Base-by-base conservation (phyloP, 2,888 invertebrate species). In the Melikaiella ostensackeni region DNA sequence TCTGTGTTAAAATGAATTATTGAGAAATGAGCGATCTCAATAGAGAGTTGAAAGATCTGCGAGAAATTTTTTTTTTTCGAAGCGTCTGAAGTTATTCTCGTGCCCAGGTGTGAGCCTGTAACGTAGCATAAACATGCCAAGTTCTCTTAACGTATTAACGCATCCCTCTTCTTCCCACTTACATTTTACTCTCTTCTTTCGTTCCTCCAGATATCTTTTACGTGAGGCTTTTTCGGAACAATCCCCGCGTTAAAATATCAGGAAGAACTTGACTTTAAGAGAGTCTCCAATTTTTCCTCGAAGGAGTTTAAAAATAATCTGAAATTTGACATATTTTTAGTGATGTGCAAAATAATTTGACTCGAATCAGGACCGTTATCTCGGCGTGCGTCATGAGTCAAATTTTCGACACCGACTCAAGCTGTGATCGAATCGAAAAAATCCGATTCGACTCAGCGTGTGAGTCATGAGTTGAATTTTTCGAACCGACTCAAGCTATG, bases 41-140 rank as follows among this genome's bases (percentile, higher is more conserved):
- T 70, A 46, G 27, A 50, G 46, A 70, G 46, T 70, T 70, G 70
- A 70, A n/a, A 50, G 70, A 70, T 50, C 30, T 11, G 16, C 30
- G 33, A 70, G 46, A 46, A 30, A 4, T 27, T 66, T 66, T 70
- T 75, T 76, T 76, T 79, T 79, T 78, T 73, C 27, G n/a, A 79
- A 78, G 66, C 74, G 79, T 82, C 78, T 83, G 83, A 77, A 81
- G 87, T 89, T 90, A 90, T 90, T 90, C 86, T 85, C 85, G 86
- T 83, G 84, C 82, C 90, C 90, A 90, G 90, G 90, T 90, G 90
- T 85, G 84, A 89, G 87, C 75, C 86, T 90, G 88, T 89, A 90
- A 86, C 87, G 86, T 83, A 83, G 77, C 86, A 85, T 89, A 90
- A 89, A 90, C 89, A 90, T 86, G 66, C 66, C 74, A 66, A 35